phyloP scores from a whole-genome alignment of 2,797 vertebrate species.

The Choloepus didactylus region DNA sequence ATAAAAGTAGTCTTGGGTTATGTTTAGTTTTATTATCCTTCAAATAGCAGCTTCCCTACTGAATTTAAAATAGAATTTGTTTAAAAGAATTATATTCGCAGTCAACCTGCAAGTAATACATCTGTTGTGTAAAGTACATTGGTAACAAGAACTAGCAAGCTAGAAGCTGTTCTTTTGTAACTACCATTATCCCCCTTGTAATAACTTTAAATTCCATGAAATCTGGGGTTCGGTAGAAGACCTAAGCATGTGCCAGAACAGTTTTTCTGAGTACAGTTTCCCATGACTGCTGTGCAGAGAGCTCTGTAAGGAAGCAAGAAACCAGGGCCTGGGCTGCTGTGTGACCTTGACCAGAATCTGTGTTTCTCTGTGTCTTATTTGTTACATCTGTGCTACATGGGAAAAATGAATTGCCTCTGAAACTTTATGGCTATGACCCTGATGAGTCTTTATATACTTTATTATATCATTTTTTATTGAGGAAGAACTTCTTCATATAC shows the following conservation, averaged over 20 bases:
- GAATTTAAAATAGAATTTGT: slow-evolving; percentile 77
- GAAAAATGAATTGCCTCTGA: slow-evolving; percentile 11
- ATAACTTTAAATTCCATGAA: neutral
- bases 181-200: neutral
- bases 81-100: slow-evolving; percentile 78
- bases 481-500: neutral
- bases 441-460: slow-evolving; percentile 58
- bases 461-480: slow-evolving; percentile 42
- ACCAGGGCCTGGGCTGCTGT: no score
- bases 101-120: slow-evolving; percentile 69
- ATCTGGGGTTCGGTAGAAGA: neutral
- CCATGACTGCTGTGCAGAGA: neutral
- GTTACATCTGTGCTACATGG: neutral
- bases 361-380: slow-evolving; percentile 42
- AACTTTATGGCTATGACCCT: neutral
- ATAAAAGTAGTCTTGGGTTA: slow-evolving; percentile 33
- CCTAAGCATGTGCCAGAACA: neutral
- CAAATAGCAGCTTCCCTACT: slow-evolving; percentile 62
- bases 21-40: slow-evolving; percentile 67
- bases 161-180: slow-evolving; percentile 55
- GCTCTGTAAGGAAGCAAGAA: neutral
- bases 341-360: neutral
- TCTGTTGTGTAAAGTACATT: slow-evolving; percentile 67
- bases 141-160: slow-evolving; percentile 58
- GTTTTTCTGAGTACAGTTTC: neutral